phyloP scores from a whole-genome alignment of 92 coral and sea anemone genomes.

The Palythoa heliodiscus region DNA sequence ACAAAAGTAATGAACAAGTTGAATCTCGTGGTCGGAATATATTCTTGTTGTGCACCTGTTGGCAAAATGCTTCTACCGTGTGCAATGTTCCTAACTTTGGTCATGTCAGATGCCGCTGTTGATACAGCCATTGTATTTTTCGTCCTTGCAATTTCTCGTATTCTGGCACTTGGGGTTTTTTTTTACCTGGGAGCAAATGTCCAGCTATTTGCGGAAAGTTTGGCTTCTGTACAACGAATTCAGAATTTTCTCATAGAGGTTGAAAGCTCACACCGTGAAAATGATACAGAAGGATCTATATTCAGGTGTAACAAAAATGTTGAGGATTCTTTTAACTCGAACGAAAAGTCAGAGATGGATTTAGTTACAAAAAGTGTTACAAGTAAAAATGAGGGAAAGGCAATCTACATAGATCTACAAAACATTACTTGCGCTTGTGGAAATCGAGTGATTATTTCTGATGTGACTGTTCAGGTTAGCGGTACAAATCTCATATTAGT shows the following conservation, averaged over 20 bases:
- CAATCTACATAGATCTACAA: not conserved
- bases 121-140: not conserved
- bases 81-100: not conserved
- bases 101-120: not conserved
- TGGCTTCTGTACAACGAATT: not conserved
- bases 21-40: not conserved
- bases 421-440: too few species aligned
- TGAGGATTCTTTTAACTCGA: not conserved
- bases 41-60: not conserved
- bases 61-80: not conserved
- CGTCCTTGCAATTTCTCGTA: not conserved
- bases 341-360: not conserved
- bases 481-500: too few species aligned
- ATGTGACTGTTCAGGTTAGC: too few species aligned
- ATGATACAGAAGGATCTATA: not conserved
- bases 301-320: not conserved
- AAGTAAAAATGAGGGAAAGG: too few species aligned
- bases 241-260: not conserved
- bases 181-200: not conserved
- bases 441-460: too few species aligned
- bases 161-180: not conserved
- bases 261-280: not conserved
- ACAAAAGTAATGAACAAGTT: not conserved
- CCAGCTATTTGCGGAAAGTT: conserved; percentile 5
- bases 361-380: not conserved